Conservation (phyloP, 2,888 invertebrate genomes). For the Torymus auratus region DNA sequence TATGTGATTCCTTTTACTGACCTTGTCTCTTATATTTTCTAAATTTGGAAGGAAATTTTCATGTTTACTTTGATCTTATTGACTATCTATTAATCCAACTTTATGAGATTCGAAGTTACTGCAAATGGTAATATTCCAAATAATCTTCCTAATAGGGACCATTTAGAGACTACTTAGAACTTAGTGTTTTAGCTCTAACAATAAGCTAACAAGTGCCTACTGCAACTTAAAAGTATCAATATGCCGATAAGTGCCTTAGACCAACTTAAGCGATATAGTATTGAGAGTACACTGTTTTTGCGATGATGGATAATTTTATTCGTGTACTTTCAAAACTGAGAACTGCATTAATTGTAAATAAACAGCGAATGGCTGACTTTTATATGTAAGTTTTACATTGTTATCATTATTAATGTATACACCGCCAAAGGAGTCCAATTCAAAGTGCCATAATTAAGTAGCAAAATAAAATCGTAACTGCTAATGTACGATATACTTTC, state of each 20-base stretch:
- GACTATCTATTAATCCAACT: no score
- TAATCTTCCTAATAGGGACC: conserved; percentile 74
- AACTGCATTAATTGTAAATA: conserved; percentile 8
- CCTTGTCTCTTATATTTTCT: not conserved
- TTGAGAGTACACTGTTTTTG: not conserved
- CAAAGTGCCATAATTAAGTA: conserved; percentile 43
- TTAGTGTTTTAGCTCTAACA: conserved; percentile 2
- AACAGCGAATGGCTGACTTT: conserved; percentile 3
- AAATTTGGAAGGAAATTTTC: not conserved
- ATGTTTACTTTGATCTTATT: no score
- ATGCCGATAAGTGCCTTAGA: conserved; percentile 11
- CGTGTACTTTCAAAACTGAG: not conserved
- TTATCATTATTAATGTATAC: conserved; percentile 1
- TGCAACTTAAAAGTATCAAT: conserved; percentile 2
- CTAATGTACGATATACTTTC: not conserved
- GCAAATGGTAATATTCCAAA: conserved; percentile 64
- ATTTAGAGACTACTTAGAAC: conserved; percentile 67
- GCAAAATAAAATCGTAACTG: conserved; percentile 11
- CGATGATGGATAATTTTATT: no score
- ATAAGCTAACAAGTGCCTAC: conserved; percentile 34
- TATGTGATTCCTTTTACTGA: conserved; percentile 11
- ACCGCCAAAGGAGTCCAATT: conserved; percentile 19
- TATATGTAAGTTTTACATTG: not conserved
- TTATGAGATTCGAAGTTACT: conserved; percentile 16
- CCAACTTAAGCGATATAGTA: not conserved